Base-by-base conservation (phyloP, 2,113 vertebrate species). In the Mellivora capensis region DNA sequence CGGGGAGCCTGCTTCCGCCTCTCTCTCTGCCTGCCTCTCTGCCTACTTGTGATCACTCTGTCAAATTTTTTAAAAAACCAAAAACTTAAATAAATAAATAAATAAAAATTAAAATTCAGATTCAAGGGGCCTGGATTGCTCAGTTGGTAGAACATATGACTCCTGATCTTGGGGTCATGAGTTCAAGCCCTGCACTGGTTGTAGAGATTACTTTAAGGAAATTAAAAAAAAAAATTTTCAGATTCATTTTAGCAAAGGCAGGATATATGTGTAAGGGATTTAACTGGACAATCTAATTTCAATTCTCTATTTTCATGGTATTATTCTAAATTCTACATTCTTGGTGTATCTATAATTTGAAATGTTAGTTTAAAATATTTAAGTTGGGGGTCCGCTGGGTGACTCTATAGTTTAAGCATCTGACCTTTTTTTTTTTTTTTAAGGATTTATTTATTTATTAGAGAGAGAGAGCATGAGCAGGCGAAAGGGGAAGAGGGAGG, bases 281-380 rank as follows among this genome's bases (percentile, higher is more conserved):
- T 97, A 11, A 87, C 27, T 94, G 81, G 52, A 95, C 87, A 17
- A 90, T 52, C 86, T 96, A 89, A 93, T 69, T 80, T 93, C 52
- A 87, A 77, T 89, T 57, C 89, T 29, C 27, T 93, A 82, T 14
- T 93, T 81, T 85, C 61, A 89, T 47, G 9, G 34, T 59, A 95
- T 62, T 96, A 89, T 79, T 76, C 27, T 86, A 94, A 87, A 96
- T 87, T 37, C 74, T 89, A 8, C 39, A 93, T 64, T 96, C 61
- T 86, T 90, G 25, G 37, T 93, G 0, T 44, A 97, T 44, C 42
- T 61, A 3, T 3, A 95, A 82, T 37, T 17, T 69, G 39, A 95
- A 95, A 59, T 18, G 86, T 64, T 52, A 86, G 37, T 47, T 95
- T 94, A 84, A 93, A 81, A 62, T 71, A 91, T 80, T 39, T 39